Evolutionary conservation across 2,888 invertebrate species (phyloP).

Genomic region (Thumatha senex): DNA sequence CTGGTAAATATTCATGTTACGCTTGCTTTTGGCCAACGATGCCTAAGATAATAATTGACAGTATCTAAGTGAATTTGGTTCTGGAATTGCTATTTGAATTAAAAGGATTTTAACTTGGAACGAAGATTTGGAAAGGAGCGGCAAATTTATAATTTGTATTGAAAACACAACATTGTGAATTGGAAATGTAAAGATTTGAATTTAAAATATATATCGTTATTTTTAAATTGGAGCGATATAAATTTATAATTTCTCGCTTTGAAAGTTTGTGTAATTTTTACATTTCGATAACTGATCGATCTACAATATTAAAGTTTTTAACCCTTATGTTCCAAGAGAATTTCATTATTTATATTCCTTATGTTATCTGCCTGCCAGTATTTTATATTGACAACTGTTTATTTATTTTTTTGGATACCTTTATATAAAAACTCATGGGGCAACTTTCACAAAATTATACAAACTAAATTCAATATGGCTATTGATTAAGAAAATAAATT

Average conservation of each 20-base stretch:
- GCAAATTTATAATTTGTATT: slow-evolving; percentile 29
- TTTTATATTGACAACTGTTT: slow-evolving; percentile 27
- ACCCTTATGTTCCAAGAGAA: slow-evolving; percentile 43
- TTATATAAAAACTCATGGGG: slow-evolving; percentile 26
- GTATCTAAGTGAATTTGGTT: slow-evolving; percentile 54
- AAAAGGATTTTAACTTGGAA: slow-evolving; percentile 27
- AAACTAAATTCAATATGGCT: slow-evolving; percentile 25
- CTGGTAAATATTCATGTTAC: slow-evolving; percentile 66
- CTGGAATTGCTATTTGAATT: slow-evolving; percentile 20
- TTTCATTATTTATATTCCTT: slow-evolving; percentile 36
- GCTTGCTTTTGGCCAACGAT: slow-evolving; percentile 69
- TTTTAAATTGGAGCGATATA: slow-evolving; percentile 12
- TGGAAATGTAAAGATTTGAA: slow-evolving; percentile 24
- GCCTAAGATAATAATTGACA: slow-evolving; percentile 63
- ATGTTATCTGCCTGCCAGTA: slow-evolving; percentile 42
- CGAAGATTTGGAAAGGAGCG: slow-evolving; percentile 13
- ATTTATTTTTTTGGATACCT: slow-evolving; percentile 24
- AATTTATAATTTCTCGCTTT: slow-evolving; percentile 11
- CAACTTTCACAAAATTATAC: slow-evolving; percentile 29
- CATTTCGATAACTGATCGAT: too few species aligned
- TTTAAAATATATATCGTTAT: slow-evolving; percentile 21
- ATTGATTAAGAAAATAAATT: slow-evolving; percentile 12
- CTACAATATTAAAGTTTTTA: slow-evolving; percentile 23
- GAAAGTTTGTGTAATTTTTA: too few species aligned
- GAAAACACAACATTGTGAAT: slow-evolving; percentile 7